Percentiles rank a stretch among this genome's conserved stretches.
Evolutionary conservation across 1,140 invertebrate genomes (phyloP).

Genomic region (Drosophila repletoides): DNA sequence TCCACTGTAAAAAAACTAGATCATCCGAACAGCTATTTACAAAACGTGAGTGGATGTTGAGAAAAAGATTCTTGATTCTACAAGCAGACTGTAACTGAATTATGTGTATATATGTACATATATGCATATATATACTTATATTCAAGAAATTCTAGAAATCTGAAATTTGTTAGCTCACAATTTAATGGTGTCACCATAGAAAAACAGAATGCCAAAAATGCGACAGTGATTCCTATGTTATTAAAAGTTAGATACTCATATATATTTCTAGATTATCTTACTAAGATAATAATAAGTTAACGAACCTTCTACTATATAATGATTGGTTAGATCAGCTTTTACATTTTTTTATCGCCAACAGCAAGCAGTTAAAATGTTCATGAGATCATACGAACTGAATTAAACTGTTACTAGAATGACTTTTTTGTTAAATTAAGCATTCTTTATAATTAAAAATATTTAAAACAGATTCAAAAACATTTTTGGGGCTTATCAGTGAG

Average conservation of each 20-base stretch:
- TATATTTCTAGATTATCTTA: no score
- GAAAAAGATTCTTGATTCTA: slow-evolving; percentile 2
- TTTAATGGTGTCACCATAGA: slow-evolving; percentile 8
- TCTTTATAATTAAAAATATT: no score
- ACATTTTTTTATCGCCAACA: no score
- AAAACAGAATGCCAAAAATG: slow-evolving; percentile 2
- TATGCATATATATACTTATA: slow-evolving; percentile 1
- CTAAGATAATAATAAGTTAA: no score
- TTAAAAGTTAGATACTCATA: no score
- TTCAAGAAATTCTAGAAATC: slow-evolving; percentile 2
- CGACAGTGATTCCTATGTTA: not conserved
- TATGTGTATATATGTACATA: not conserved
- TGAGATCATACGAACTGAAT: not conserved
- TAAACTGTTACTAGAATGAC: not conserved
- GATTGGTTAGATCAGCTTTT: not conserved
- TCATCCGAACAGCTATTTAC: not conserved
- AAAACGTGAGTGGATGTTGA: slow-evolving; percentile 11
- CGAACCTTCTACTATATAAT: no score
- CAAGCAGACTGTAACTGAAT: not conserved
- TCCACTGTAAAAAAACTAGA: slow-evolving; percentile 30
- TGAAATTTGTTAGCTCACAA: not conserved
- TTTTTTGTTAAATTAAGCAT: no score
- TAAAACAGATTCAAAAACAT: no score
- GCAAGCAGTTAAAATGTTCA: no score
- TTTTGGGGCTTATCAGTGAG: no score